A percentile compares a stretch with the other conserved stretches of the same genome.
These are phyloP conservation scores for Dermolepida albohirtum DNA, from an alignment of 2,888 invertebrate species.

Conservation along the genomic window DNA sequence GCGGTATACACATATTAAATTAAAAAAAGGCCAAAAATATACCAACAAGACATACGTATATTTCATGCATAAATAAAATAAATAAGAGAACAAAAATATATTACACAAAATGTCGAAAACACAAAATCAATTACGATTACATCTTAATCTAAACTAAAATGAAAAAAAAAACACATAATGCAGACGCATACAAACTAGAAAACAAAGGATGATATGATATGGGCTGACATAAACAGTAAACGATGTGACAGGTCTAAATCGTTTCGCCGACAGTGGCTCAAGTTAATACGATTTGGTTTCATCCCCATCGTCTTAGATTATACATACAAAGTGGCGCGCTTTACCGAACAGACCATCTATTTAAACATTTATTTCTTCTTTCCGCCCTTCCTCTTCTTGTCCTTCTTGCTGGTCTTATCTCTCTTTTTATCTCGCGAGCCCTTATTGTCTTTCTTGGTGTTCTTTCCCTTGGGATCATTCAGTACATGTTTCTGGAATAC, in stretches of 20 bases:
- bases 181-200: background rate
- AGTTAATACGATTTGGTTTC: constrained; percentile 19
- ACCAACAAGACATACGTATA: too few relatives aligned
- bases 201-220: constrained; percentile 2
- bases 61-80: background rate
- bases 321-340: background rate
- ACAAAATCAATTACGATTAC: background rate
- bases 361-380: constrained; percentile 29
- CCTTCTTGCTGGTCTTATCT: constrained; percentile 14
- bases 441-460: constrained; percentile 21
- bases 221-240: constrained; percentile 15
- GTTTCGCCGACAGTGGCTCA: background rate
- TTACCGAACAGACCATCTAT: background rate
- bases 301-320: constrained; percentile 12
- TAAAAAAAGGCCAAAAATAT: too few relatives aligned
- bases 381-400: constrained; percentile 31
- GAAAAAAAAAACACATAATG: background rate
- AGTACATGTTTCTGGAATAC: constrained; percentile 34
- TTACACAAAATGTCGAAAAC: background rate
- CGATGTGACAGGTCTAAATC: background rate
- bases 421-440: constrained; percentile 17
- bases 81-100: too few relatives aligned
- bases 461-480: constrained; percentile 24
- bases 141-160: too few relatives aligned
- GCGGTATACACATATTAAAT: too few relatives aligned